These are phyloP conservation scores for Macrophya annulata DNA, from an alignment of 2,888 invertebrate species.

Conservation along the genomic window DNA sequence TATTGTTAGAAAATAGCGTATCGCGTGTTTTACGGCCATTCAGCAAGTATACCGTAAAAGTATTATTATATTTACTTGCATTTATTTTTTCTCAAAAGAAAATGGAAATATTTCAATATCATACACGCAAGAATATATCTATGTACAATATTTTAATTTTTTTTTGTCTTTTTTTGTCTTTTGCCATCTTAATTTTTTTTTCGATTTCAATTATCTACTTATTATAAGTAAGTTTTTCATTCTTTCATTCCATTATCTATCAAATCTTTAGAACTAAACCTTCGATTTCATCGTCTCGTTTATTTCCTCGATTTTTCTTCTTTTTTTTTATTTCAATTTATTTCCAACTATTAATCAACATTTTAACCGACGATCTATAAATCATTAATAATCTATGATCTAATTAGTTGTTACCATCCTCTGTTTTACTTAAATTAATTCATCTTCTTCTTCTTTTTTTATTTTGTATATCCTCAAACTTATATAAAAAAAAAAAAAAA, in stretches of 20 bases:
- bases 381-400: neutral
- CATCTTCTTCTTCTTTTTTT: no score
- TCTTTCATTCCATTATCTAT: neutral
- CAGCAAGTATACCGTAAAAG: neutral
- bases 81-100: neutral
- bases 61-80: neutral
- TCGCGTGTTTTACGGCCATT: neutral
- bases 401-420: no score
- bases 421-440: no score
- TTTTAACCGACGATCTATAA: neutral
- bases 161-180: no score
- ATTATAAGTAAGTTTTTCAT: neutral
- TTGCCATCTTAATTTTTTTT: no score
- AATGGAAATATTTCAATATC: neutral
- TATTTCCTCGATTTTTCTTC: neutral
- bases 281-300: no score
- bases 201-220: neutral
- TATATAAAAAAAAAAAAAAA: no score
- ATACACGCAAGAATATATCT: neutral
- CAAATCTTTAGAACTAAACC: no score
- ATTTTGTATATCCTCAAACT: no score
- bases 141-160: no score
- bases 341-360: neutral
- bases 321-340: neutral
- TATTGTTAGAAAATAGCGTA: neutral